Base-by-base conservation (phyloP, 1,140 invertebrate species). In the Limonius californicus region DNA sequence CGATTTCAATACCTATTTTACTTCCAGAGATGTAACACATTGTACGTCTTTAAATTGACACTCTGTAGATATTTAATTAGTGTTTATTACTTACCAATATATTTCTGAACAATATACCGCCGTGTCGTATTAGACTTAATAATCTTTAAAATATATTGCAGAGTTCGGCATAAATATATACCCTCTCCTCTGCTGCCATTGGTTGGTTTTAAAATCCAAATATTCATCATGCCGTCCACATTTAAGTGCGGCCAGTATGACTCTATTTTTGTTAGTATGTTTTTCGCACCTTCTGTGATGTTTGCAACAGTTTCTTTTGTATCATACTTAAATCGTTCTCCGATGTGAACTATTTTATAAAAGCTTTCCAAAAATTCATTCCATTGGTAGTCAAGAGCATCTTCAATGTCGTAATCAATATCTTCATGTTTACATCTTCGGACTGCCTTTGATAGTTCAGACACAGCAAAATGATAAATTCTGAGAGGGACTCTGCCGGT, bases 131-230 rank as follows among this genome's bases (percentile, higher is more conserved):
- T 80, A 63, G 80, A 75, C 16, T 83, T 75, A 62, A 83, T 71
- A 79, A 79, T 83, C 60, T 85, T 78, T 68, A 90, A 71, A 64
- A 97, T 92, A 11, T 88, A 74, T 21, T 68, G 59, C 15, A 77
- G 39, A 3, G 72, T 76, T 43, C 75, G 54, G 39, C 74, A 76
- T 54, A 77, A 70, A 32, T 83, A 80, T 57, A 97, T 96, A n/a
- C 94, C 94, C 66, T 88, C 82, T 0, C 95, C 94, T 68, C 92
- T 82, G 18, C 90, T 94, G 60, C 89, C 86, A 63, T 90, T 86
- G 2, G 88, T 90, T 0, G 95, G 95, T 77, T 97, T 97, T 12
- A 96, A 82, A 62, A 97, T 96, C 94, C 95, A 97, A 57, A 95
- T 85, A 78, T 96, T 95, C 65, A 86, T 84, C 47, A 81, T 81